Conservation (phyloP, 2,888 invertebrate genomes). For the Cheilosia pagana region DNA sequence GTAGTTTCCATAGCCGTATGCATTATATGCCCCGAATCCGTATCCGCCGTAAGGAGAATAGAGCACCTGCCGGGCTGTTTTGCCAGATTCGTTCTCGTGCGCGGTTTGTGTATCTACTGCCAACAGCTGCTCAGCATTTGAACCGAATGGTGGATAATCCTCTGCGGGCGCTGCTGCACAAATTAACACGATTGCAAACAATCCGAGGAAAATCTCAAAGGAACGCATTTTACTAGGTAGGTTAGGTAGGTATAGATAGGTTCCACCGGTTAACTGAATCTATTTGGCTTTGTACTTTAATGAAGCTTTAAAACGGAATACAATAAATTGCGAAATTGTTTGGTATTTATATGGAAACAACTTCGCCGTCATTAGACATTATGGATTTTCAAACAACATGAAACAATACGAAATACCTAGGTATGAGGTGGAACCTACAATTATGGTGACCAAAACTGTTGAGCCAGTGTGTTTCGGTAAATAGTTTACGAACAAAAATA, state of each 20-base stretch:
- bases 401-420: not conserved
- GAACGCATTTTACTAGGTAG: constrained; percentile 42
- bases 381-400: constrained; percentile 19
- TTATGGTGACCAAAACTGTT: constrained; percentile 48
- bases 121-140: constrained; percentile 44
- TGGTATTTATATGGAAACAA: constrained; percentile 64
- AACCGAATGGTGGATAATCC: constrained; percentile 8
- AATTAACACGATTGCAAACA: constrained; percentile 43
- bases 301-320: constrained; percentile 32
- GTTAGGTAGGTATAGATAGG: too few relatives aligned
- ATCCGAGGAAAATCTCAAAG: constrained; percentile 24
- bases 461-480: constrained; percentile 6
- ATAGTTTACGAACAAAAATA: constrained; percentile 26
- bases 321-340: constrained; percentile 30
- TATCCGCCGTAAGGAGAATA: constrained; percentile 54
- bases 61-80: constrained; percentile 48
- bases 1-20: constrained; percentile 15
- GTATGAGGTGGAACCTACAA: not conserved
- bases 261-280: not conserved
- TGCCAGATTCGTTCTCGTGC: constrained; percentile 51
- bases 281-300: constrained; percentile 16
- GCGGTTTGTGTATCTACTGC: constrained; percentile 43
- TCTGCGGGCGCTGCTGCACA: constrained; percentile 49
- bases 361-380: constrained; percentile 27
- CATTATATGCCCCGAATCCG: constrained; percentile 41